Evolutionary conservation across 2,797 vertebrate genomes (phyloP).

Genomic region (Harpagifer antarcticus): DNA sequence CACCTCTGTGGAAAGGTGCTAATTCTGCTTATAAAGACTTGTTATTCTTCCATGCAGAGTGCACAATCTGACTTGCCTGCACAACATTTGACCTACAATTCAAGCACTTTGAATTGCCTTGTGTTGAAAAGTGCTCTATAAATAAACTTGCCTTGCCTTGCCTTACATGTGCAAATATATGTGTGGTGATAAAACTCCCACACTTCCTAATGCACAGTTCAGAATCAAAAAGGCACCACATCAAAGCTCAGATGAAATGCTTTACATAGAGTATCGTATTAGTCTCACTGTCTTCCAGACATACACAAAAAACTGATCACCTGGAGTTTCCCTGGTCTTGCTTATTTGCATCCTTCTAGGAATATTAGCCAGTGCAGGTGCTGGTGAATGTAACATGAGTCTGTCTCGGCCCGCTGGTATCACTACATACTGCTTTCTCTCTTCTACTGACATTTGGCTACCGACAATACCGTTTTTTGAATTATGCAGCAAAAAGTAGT

Average conservation of each 20-base stretch:
- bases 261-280: background rate
- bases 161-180: background rate
- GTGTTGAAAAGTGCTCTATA: no score
- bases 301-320: constrained; percentile 8
- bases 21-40: constrained; percentile 11
- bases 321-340: constrained; percentile 49
- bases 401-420: constrained; percentile 44
- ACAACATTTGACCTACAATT: background rate
- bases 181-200: background rate
- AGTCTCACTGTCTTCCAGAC: background rate
- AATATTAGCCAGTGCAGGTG: constrained; percentile 57
- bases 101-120: no score
- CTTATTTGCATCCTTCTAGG: constrained; percentile 42
- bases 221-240: background rate
- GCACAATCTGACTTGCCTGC: background rate
- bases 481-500: background rate
- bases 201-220: background rate
- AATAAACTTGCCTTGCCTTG: no score
- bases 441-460: background rate
- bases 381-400: constrained; percentile 59
- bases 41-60: background rate
- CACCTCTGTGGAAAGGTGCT: constrained; percentile 2
- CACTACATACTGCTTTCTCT: constrained; percentile 1
- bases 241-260: background rate
- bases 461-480: background rate